Base-by-base conservation (phyloP, 2,113 vertebrate genomes). In the Corvus hawaiiensis region DNA sequence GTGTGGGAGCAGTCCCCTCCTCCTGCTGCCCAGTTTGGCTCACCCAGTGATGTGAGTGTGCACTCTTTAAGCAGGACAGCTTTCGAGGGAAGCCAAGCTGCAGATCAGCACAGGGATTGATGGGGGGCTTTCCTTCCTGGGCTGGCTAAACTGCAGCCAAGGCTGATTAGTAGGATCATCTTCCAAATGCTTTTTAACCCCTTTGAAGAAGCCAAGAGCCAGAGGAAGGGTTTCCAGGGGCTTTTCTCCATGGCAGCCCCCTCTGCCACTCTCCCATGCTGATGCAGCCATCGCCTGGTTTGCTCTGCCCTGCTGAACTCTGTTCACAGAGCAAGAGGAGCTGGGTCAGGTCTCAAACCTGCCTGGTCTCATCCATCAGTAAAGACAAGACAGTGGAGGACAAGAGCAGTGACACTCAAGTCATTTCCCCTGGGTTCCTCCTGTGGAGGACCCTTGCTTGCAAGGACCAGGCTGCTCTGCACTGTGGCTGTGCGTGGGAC, bases 321-420 rank as follows among this genome's bases (percentile, higher is more conserved):
- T 1, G 0, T 69, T 62, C 37, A 49, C 6, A 22, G 41, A 35
- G 43, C 0, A 0, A 44, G 49, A 75, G 81, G 26, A 93, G 71
- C 71, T 79, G 54, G 11, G 11, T 79, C 67, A 79, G 59, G 23
- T 80, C 68, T 74, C 72, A 94, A 39, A 90, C 35, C 61, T 86
- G 46, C 28, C 37, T 52, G n/a, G 19, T 61, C n/a, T 94, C 37
- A 80, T 58, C 61, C 41, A 8, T 63, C 43, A 24, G 9, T 51
- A 61, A 74, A 84, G 69, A 35, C 49, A 71, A 16, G 69, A 35
- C 49, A 71, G 16, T 7, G 19, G 61, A 85, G 54, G 30, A 67
- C 1, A 1, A 59, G 54, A 94, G 17, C 2, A 1, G 30, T 55
- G 90, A 68, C 16, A 6, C 44, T 75, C 21, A 28, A 5, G 41